phyloP scores from a whole-genome alignment of 53 echinoderm and acorn worm genomes.

The Echinarachnius parma region DNA sequence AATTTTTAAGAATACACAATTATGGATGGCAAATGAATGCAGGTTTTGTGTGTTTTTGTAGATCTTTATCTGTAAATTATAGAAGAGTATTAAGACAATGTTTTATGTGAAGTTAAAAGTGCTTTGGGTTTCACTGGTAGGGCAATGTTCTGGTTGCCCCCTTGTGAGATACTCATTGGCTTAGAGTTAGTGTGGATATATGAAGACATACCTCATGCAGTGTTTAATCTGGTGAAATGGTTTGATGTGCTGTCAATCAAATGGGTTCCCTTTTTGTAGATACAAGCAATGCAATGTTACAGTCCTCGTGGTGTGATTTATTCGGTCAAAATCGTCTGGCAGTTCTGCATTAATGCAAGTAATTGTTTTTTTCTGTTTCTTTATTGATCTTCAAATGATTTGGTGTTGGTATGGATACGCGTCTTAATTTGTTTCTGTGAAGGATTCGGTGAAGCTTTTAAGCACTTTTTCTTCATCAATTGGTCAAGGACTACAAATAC shows the following conservation, averaged over 20 bases:
- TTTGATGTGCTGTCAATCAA: slow-evolving; percentile 39
- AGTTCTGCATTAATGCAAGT: too few species aligned
- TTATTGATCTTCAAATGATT: too few species aligned
- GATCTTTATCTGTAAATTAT: slow-evolving; percentile 47
- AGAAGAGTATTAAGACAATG: slow-evolving; percentile 39
- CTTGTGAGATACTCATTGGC: too few species aligned
- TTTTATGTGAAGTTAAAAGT: slow-evolving; percentile 48
- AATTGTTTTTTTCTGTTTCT: too few species aligned
- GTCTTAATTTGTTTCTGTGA: slow-evolving; percentile 1
- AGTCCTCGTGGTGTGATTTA: slow-evolving; percentile 3
- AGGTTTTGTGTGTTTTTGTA: slow-evolving; percentile 52
- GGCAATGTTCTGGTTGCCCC: too few species aligned
- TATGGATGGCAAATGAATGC: slow-evolving; percentile 24
- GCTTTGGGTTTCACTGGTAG: slow-evolving; percentile 28
- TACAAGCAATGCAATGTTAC: slow-evolving; percentile 10
- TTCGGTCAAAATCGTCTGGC: too few species aligned
- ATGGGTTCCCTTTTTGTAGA: slow-evolving; percentile 32
- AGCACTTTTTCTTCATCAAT: slow-evolving; percentile 47
- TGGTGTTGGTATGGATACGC: slow-evolving; percentile 15
- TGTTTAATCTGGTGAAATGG: slow-evolving; percentile 6
- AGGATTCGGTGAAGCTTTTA: slow-evolving; percentile 1
- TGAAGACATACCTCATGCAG: slow-evolving; percentile 46
- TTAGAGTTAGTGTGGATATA: slow-evolving; percentile 41
- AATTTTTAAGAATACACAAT: slow-evolving; percentile 32
- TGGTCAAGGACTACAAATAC: slow-evolving; percentile 41